phyloP scores from a whole-genome alignment of 1,140 invertebrate species.

The Vollenhovia emeryi region DNA sequence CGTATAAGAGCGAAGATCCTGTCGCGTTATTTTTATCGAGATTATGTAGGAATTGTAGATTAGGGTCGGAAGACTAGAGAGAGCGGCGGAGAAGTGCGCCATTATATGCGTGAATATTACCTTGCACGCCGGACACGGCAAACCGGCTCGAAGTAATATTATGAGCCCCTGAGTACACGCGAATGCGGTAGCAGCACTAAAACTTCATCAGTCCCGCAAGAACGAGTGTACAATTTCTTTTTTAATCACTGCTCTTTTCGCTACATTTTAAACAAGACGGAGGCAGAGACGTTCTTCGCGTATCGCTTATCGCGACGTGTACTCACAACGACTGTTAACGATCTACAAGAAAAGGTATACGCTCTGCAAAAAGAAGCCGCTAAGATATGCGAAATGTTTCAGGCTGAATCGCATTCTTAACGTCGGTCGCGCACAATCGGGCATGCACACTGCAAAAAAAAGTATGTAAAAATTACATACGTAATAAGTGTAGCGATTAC shows the following conservation, averaged over 20 bases:
- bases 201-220: not conserved
- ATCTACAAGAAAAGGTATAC: not conserved
- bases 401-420: constrained; percentile 9
- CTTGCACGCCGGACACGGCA: not conserved
- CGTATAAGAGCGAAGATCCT: not conserved
- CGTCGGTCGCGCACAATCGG: constrained; percentile 17
- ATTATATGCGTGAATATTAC: constrained; percentile 19
- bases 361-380: not conserved
- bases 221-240: not conserved
- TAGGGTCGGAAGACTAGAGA: constrained; percentile 19
- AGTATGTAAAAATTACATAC: no score
- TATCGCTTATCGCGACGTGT: not conserved
- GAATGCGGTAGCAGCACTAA: not conserved
- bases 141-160: not conserved
- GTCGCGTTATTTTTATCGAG: constrained; percentile 3
- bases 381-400: not conserved
- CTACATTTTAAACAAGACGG: not conserved
- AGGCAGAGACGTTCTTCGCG: not conserved
- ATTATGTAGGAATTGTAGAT: constrained; percentile 22
- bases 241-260: not conserved
- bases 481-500: no score
- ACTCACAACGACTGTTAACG: not conserved
- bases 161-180: not conserved
- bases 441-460: no score
- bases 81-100: not conserved